Evolutionary conservation across 1,140 invertebrate species (phyloP), one percentile per base, ranked within the genome.

Genomic region (Drosophila aff.): DNA sequence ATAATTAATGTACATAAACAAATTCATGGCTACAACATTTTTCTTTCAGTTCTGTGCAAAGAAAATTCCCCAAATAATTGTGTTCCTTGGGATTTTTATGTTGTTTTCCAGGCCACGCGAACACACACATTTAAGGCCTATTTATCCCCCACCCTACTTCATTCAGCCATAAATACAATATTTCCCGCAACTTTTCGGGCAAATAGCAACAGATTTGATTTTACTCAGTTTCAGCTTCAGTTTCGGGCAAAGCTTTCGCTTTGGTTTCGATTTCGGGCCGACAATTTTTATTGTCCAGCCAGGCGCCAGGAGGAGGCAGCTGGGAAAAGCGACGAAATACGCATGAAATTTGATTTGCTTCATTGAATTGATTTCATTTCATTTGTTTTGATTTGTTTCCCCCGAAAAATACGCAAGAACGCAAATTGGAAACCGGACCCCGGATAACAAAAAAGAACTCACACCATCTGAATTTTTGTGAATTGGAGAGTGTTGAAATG

Each of bases 321-420:
- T 18, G 58, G 81, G 55, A 89, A 87, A 81, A 87, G 84, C 84
- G 84, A 89, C 81, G 84, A 89, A 87, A 87, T 89, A 89, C 84
- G 84, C 81, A 89, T 87, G 77, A 87, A 87, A 87, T 87, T 87
- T 89, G 81, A 87, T 87, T 89, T 87, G 84, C 84, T 87, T 79
- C 84, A 87, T 89, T 87, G 84, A 87, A 89, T 87, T 87, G 84
- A 87, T 87, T 87, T 87, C 84, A 87, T 87, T 87, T 87, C 84
- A 89, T 87, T 87, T 87, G 84, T 87, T 87, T 89, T 74, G 71
- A 74, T 74, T 74, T 74, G 68, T 74, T 73, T 61, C 23, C 33
- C 83, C 50, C 36, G 3, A 57, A 83, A 87, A 87, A 87, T 89
- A 89, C 80, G 83, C 76, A 69, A 62, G 74, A 64, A 79, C 76